Conservation (phyloP, 2,888 invertebrate genomes). For the Luperina nickerlii region DNA sequence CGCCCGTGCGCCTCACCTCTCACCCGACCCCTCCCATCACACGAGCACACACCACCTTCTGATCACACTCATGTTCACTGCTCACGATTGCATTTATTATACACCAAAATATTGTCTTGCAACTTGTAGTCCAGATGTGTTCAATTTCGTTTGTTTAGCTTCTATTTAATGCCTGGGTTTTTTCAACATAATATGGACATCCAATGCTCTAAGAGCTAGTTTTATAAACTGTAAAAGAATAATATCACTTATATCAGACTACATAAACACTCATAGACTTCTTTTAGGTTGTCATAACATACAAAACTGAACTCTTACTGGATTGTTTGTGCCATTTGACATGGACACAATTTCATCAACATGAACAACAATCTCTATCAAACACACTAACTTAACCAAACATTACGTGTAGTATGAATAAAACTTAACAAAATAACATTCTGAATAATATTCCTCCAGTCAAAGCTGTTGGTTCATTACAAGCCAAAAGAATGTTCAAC, state of each 20-base stretch:
- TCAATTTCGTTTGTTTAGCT: constrained; percentile 55
- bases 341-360: constrained; percentile 53
- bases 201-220: constrained; percentile 47
- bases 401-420: constrained; percentile 17
- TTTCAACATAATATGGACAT: constrained; percentile 53
- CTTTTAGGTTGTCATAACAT: constrained; percentile 26
- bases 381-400: constrained; percentile 23
- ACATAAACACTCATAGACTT: constrained; percentile 25
- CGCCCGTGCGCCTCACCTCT: constrained; percentile 89
- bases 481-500: constrained; percentile 76
- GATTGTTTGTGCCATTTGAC: constrained; percentile 57
- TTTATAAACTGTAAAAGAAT: constrained; percentile 58
- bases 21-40: constrained; percentile 90
- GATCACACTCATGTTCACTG: constrained; percentile 77
- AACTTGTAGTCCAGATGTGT: constrained; percentile 53
- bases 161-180: constrained; percentile 59
- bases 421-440: constrained; percentile 39
- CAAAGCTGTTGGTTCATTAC: constrained; percentile 62
- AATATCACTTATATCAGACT: constrained; percentile 28
- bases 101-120: constrained; percentile 68
- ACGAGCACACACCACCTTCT: constrained; percentile 79
- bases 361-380: constrained; percentile 52
- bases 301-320: constrained; percentile 46
- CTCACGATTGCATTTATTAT: constrained; percentile 72
- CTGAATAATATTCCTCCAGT: constrained; percentile 45